Evolutionary conservation across 2,797 vertebrate species (phyloP), one percentile per base, ranked within the genome.

Genomic region (Hapalemur alaotrensis): DNA sequence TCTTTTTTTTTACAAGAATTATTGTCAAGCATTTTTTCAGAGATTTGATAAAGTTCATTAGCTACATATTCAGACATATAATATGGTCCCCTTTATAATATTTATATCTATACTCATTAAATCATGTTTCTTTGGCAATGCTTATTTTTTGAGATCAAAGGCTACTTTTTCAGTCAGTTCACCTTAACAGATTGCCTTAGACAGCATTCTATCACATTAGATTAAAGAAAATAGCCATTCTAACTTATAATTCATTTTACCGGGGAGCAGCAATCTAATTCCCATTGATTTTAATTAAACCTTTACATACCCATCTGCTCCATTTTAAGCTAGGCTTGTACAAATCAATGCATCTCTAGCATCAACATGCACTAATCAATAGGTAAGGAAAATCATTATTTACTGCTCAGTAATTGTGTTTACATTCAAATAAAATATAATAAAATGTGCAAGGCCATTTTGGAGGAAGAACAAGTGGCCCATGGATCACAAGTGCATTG

Each of bases 401-500:
- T 98, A 96, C 88, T 90, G 70, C 46, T 93, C 78, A 84, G 84
- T 86, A 90, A 35, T 38, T 73, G 91, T 83, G 38, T 93, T 97
- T 93, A 80, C 52, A 93, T 96, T 97, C 72, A 94, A 98, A 95
- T 95, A 96, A 92, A 96, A 97, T 97, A 96, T 2, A 92, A 95
- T 61, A 90, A 95, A 96, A 93, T 12, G 63, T 88, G 5, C 48
- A 96, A 97, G 78, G 41, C 32, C 72, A 94, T 93, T 83, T 41
- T 94, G 67, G 54, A 94, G 72, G 48, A 96, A 88, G 50, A 92
- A 63, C 13, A 78, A 89, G 43, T 83, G 67, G 88, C 35, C 70
- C 35, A 80, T 63, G 46, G 70, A 84, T 92, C 50, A 97, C 65
- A 93, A 81, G 7, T 15, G 48, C 25, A 61, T 17, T 94, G 20